A percentile compares a stretch with the other conserved stretches of the same genome.
Evolutionary conservation across 2,113 vertebrate genomes (phyloP).

Genomic region (Helogale parvula): DNA sequence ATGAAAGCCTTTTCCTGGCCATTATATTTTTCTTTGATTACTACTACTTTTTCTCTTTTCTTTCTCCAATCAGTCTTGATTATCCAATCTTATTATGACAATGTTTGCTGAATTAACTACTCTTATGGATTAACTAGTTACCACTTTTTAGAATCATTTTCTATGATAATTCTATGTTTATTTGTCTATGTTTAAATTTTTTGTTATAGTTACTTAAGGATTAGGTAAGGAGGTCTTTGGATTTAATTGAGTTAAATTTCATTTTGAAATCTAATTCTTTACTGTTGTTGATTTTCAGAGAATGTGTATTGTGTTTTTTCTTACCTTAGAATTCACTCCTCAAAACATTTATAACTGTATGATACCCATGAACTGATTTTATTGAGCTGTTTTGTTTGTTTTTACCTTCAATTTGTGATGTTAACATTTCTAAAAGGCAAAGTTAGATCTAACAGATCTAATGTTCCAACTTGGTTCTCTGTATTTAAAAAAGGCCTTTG

Average conservation of each 20-base stretch:
- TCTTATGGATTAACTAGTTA: background rate
- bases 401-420: background rate
- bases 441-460: background rate
- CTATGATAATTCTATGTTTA: background rate
- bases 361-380: background rate
- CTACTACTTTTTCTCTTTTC: background rate
- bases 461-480: background rate
- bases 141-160: background rate
- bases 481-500: background rate
- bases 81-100: background rate
- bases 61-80: background rate
- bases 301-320: background rate
- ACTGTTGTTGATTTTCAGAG: background rate
- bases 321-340: background rate
- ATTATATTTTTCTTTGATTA: background rate
- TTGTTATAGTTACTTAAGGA: background rate
- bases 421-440: background rate
- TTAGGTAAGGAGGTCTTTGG: background rate
- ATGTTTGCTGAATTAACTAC: background rate
- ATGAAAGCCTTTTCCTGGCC: background rate
- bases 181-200: background rate
- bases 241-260: background rate
- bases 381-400: background rate
- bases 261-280: background rate
- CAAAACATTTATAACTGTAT: background rate